A percentile compares a stretch with the other conserved stretches of the same genome.
phyloP scores from a whole-genome alignment of 1,140 invertebrate species.

The Drosophila melanogaster region DNA sequence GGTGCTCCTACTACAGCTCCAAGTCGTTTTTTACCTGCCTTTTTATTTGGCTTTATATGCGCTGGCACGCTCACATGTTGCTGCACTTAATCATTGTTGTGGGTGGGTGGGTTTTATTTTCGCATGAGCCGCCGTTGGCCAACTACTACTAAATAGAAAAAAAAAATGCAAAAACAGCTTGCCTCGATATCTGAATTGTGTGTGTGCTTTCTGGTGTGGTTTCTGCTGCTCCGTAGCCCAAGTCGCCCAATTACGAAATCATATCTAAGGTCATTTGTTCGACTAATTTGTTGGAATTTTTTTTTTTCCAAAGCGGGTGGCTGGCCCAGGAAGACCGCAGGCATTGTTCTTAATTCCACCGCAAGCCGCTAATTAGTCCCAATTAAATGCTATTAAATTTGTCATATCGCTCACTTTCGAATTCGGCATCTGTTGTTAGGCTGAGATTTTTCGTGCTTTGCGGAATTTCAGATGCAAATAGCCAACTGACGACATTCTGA shows the following conservation, averaged over 20 bases:
- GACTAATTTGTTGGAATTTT: constrained; percentile 62
- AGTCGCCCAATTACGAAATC: constrained; percentile 77
- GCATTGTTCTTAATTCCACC: constrained; percentile 23
- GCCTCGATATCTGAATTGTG: constrained; percentile 33
- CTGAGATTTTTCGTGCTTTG: constrained; percentile 9
- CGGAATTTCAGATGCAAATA: constrained; percentile 49
- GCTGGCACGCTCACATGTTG: constrained; percentile 79
- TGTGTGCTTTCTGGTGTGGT: constrained; percentile 24
- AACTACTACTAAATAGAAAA: constrained; percentile 33
- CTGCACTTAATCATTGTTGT: constrained; percentile 80
- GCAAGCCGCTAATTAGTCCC: constrained; percentile 28
- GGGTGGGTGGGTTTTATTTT: constrained; percentile 70
- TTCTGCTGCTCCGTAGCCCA: constrained; percentile 17
- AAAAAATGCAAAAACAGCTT: constrained; percentile 1
- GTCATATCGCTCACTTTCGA: constrained; percentile 36
- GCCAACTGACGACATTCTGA: constrained; percentile 55
- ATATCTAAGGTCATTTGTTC: constrained; percentile 82
- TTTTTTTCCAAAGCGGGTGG: background rate
- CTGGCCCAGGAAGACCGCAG: constrained; percentile 37
- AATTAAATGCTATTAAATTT: constrained; percentile 49
- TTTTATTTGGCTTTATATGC: constrained; percentile 64
- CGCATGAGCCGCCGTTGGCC: constrained; percentile 72
- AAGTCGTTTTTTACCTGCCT: constrained; percentile 44
- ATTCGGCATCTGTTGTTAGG: background rate
- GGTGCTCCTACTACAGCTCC: constrained; percentile 2